Evolutionary conservation across 2,113 vertebrate genomes (phyloP).

Genomic region (Carlito syrichta): DNA sequence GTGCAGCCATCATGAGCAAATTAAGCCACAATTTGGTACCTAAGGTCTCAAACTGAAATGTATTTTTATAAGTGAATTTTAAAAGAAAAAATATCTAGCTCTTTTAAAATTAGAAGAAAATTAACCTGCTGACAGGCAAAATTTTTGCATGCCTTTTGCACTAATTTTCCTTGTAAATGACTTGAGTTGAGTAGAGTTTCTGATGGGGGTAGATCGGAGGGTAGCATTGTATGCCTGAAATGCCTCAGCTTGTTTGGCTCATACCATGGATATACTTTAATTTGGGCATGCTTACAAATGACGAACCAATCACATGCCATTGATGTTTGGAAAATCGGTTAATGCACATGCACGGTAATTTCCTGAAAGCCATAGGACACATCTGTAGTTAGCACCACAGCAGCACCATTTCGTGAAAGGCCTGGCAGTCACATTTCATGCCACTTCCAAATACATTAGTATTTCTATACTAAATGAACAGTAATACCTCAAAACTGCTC

Average conservation of each 20-base stretch:
- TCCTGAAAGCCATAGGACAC: slow-evolving; percentile 64
- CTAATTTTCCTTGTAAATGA: slow-evolving; percentile 39
- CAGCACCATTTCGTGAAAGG: slow-evolving; percentile 65
- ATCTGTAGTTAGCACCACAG: slow-evolving; percentile 66
- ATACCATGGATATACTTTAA: background rate
- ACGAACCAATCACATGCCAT: slow-evolving; percentile 55
- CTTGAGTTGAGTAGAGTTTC: background rate
- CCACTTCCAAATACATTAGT: slow-evolving; percentile 67
- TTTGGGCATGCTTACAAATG: slow-evolving; percentile 67
- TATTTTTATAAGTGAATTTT: slow-evolving; percentile 71
- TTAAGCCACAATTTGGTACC: slow-evolving; percentile 78
- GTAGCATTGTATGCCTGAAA: background rate
- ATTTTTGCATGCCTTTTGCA: slow-evolving; percentile 77
- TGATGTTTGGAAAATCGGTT: slow-evolving; percentile 72
- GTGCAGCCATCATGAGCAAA: slow-evolving; percentile 70
- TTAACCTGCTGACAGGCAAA: slow-evolving; percentile 13
- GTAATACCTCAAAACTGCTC: slow-evolving; percentile 81
- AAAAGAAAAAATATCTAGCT: slow-evolving; percentile 65
- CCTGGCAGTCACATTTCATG: slow-evolving; percentile 66
- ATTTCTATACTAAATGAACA: slow-evolving; percentile 76
- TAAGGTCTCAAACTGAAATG: slow-evolving; percentile 76
- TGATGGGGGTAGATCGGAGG: background rate
- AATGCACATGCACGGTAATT: slow-evolving; percentile 54
- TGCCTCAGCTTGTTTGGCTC: slow-evolving; percentile 4
- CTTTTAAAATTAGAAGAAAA: slow-evolving; percentile 64